Conservation (phyloP, 2,113 vertebrate genomes). For the Sturnira hondurensis region DNA sequence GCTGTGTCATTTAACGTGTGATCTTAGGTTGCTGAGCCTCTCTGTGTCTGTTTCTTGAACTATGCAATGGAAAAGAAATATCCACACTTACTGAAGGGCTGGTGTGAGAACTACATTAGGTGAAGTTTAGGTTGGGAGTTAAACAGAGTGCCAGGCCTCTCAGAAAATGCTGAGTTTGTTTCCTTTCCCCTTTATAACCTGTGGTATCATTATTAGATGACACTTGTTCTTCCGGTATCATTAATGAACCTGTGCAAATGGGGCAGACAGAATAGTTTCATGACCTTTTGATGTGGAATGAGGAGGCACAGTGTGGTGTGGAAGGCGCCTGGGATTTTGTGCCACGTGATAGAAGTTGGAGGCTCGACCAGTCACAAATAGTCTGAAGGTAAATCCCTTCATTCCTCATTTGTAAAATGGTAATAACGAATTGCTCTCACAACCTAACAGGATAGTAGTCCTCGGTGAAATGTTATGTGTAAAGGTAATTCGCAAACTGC, state of each 20-base stretch:
- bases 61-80: not conserved
- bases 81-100: not conserved
- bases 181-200: not conserved
- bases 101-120: not conserved
- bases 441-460: not conserved
- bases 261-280: not conserved
- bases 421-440: not conserved
- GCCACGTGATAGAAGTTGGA: not conserved
- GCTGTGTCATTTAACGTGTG: not conserved
- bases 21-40: not conserved
- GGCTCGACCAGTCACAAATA: not conserved
- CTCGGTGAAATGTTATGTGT: not conserved
- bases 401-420: not conserved
- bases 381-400: not conserved
- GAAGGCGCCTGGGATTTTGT: not conserved
- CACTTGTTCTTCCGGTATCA: not conserved
- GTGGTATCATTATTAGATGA: not conserved
- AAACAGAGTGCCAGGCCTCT: not conserved
- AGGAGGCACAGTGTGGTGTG: not conserved
- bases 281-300: not conserved
- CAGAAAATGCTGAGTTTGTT: constrained; percentile 27
- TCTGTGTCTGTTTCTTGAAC: not conserved
- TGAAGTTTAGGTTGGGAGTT: not conserved
- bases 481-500: not conserved
- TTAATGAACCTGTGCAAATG: not conserved